Base-by-base conservation (phyloP, 1,140 invertebrate species). In the Drosophila equinoxialis region DNA sequence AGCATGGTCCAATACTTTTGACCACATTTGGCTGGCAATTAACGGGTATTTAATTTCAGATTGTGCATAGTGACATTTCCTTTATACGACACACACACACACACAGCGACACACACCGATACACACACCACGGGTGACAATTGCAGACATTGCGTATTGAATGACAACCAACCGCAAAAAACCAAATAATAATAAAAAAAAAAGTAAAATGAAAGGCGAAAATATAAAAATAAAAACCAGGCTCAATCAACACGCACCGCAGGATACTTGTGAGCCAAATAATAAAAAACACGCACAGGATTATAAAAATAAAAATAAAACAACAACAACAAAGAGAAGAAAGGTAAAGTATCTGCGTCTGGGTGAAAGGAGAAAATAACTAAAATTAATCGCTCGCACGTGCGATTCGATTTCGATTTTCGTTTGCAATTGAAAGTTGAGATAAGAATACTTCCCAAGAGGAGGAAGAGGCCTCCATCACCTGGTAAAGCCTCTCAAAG, bases 371-470 rank as follows among this genome's bases (percentile, higher is more conserved):
- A 74, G 67, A 74, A 63, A 51, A 4, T 55, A 62, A 57, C 68
- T 64, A 78, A 75, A 86, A 78, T 85, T 81, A 81, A 85, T 72
- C 81, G 79, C 33, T 70, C 42, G 82, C 82, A 87, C 81, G 79
- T 85, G 81, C 65, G 51, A 57, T 72, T 67, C 35, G 33, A 68
- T 42, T 51, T 51, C 45, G 14, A 48, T 74, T 74, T 20, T 65
- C 71, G 35, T 63, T 69, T 30, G 39, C 68, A 26, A 41, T 37
- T 51, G 17, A 58, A 48, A 67, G 42, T 70, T 74, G 45, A 65
- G 55, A 71, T 48, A 59, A 20, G 61, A 67, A 64, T 76, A 37
- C 35, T 68, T 73, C 23, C 63, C 60, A 30, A 59, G 26, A 59
- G 14, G 23, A 30, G 54, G 41, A 14, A 11, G 20, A 14, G 35